A percentile compares a stretch with the other conserved stretches of the same genome.
phyloP scores from a whole-genome alignment of 1,140 invertebrate species.

The Eumaeus atala region DNA sequence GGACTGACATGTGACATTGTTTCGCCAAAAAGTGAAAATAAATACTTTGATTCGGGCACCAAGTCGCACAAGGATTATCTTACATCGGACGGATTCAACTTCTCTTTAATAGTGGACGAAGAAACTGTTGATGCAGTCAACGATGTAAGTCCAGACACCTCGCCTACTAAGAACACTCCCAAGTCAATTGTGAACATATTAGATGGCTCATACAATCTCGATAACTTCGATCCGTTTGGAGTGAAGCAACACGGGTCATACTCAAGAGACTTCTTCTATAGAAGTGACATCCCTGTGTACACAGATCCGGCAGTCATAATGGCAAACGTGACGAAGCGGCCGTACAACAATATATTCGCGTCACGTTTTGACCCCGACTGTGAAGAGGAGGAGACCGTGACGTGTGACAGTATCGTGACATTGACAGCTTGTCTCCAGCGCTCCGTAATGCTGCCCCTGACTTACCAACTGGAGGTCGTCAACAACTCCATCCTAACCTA shows the following conservation, averaged over 20 bases:
- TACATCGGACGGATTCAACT: slow-evolving; percentile 59
- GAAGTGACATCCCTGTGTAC: slow-evolving; percentile 47
- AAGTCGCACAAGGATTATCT: slow-evolving; percentile 47
- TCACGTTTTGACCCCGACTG: slow-evolving; percentile 29
- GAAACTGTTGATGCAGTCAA: slow-evolving; percentile 35
- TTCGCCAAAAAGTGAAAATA: slow-evolving; percentile 45
- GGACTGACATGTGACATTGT: slow-evolving; percentile 44
- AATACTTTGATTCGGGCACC: slow-evolving; percentile 35
- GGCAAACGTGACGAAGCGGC: slow-evolving; percentile 56
- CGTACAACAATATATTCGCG: slow-evolving; percentile 60
- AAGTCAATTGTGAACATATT: slow-evolving; percentile 54
- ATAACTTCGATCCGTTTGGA: slow-evolving; percentile 66
- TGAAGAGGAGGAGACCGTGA: slow-evolving; percentile 41
- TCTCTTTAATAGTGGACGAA: slow-evolving; percentile 59
- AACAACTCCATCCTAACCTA: slow-evolving; percentile 83
- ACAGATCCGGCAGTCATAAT: slow-evolving; percentile 58
- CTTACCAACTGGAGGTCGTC: slow-evolving; percentile 79
- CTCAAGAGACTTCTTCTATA: slow-evolving; percentile 48
- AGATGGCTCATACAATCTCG: slow-evolving; percentile 56
- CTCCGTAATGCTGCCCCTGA: slow-evolving; percentile 80
- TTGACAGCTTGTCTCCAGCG: slow-evolving; percentile 78
- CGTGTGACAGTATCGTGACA: slow-evolving; percentile 70
- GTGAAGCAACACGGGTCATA: slow-evolving; percentile 43
- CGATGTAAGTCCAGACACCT: slow-evolving; percentile 31
- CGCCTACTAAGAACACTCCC: slow-evolving; percentile 39